Evolutionary conservation across 1,140 invertebrate species (phyloP), one percentile per base, ranked within the genome.

Genomic region (Drosophila oshimai): DNA sequence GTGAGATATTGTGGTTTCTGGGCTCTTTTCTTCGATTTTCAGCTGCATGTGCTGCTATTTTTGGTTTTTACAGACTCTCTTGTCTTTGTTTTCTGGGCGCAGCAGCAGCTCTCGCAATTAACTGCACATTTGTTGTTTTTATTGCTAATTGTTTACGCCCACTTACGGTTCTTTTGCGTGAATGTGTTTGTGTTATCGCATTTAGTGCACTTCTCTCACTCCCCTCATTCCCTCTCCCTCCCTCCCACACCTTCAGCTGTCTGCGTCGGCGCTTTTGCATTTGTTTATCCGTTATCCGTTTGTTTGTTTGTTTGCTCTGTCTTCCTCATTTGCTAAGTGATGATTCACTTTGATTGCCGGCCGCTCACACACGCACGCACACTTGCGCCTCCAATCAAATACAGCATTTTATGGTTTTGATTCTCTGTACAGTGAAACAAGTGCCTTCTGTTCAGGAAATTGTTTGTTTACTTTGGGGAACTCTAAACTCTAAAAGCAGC

Each of bases 261-360:
- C 13, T 54, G 46, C 57, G 51, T 73, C 75, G 75, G 61, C 49
- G 69, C 71, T 37, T 72, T 67, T 39, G 45, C 57, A 49, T 72
- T 49, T 75, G 69, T 61, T 51, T 44, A 47, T 39, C 50, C 64
- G 64, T 50, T 44, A 51, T 41, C 47, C 41, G 29, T 64, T 71
- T 61, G 44, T 58, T 65, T 61, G 44, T 58, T 65, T 75, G 53
- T 68, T 71, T 74, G 46, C 45, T 34, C 9, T 51, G 64, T 67
- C 67, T 80, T 84, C 58, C 69, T 86, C 61, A 55, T 80, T 73
- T 64, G 58, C 69, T 60, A 76, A 87, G 67, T 68, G 81, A 87
- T 76, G 76, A 86, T 87, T 86, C 81, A 80, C 76, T 76, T 86
- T 87, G 75, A 69, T 75, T 74, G 58, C 46, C 61, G 54, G 41